Base-by-base conservation (phyloP, 2,113 vertebrate species). In the Myotis lucifugus region DNA sequence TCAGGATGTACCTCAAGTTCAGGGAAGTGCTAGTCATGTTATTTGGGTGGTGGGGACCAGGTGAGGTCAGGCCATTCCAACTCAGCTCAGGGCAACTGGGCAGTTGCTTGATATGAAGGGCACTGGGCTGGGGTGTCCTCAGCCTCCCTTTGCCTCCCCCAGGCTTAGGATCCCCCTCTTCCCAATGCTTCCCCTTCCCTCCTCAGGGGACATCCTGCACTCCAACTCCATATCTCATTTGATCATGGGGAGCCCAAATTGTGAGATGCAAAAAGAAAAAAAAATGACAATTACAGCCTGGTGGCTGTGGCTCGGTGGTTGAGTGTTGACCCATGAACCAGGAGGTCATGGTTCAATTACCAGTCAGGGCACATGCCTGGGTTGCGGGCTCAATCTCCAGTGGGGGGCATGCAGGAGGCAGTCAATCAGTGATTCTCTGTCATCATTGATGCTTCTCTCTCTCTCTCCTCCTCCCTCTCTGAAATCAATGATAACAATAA, bases 161-260 rank as follows among this genome's bases (percentile, higher is more conserved):
- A 0, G 14, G 2, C 18, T 66, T 8, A 1, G 46, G 4, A 0
- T 17, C 46, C 34, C 7, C 37, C 25, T 70, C 34, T 42, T 18
- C 11, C 37, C 46, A 32, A 1, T 4, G 19, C 50, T 1, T 0
- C 8, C 8, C 4, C 5, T 4, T 29, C 61, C 64, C 13, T 29
- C 7, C 11, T 0, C 17, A 40, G 21, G 5, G 5, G 18, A 11
- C 17, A 3, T 9, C 13, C 27, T 19, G 11, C 34, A 11, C 15
- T n/a, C 37, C 18, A 77, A 52, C 23, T 18, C 59, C 12, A 0
- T 2, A 40, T 81, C 11, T 19, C 50, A 13, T 9, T 8, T 61
- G 19, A 6, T 18, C 32, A 11, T 27, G 42, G 29, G 12, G 8
- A 88, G 15, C 37, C 32, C 48, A 34, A 13, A 4, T 1, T 32